A percentile compares a stretch with the other conserved stretches of the same genome.
Evolutionary conservation across 2,113 vertebrate genomes (phyloP).

Genomic region (Psilopogon haemacephalus): DNA sequence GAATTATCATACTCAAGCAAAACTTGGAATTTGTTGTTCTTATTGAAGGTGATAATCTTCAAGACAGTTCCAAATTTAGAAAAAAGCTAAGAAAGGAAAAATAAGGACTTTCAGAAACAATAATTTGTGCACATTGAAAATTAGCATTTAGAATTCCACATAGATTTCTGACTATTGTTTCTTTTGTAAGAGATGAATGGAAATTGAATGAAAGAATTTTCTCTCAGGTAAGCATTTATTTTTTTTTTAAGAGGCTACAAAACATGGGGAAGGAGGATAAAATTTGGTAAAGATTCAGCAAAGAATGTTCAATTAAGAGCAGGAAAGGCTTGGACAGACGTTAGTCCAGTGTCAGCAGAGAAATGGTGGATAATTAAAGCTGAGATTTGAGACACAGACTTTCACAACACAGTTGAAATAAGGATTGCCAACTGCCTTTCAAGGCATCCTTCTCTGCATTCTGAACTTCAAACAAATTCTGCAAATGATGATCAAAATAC

Average conservation of each 20-base stretch:
- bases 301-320: background rate
- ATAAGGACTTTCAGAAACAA: background rate
- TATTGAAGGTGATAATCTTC: conserved; percentile 87
- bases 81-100: conserved; percentile 77
- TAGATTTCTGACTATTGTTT: background rate
- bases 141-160: background rate
- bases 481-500: background rate
- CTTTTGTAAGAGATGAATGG: background rate
- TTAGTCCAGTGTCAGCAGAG: background rate
- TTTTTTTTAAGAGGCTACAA: background rate
- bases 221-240: background rate
- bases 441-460: background rate
- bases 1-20: conserved; percentile 84
- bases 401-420: background rate
- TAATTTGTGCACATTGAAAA: background rate
- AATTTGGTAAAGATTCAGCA: background rate
- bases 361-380: background rate
- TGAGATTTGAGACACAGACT: background rate
- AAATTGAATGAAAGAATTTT: background rate
- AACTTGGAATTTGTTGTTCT: conserved; percentile 83
- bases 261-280: background rate
- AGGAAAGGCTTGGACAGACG: background rate
- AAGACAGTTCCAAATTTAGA: conserved; percentile 84
- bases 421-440: background rate
- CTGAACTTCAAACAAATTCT: background rate